A percentile compares a stretch with the other conserved stretches of the same genome.
Evolutionary conservation across 2,113 vertebrate species (phyloP).

Genomic region (Harpagus bidentatus): DNA sequence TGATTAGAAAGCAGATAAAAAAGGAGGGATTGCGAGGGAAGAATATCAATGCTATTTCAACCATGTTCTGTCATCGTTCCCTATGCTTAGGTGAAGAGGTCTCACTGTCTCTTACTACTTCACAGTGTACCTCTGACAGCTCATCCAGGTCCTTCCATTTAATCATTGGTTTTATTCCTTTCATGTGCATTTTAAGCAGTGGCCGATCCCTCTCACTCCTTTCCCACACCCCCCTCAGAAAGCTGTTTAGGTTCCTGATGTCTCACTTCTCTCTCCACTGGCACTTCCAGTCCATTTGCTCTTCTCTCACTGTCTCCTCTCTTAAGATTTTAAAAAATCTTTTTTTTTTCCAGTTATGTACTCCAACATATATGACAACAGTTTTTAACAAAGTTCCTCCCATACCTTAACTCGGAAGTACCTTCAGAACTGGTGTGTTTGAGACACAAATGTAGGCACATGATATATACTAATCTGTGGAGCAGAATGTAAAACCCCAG

Average conservation of each 20-base stretch:
- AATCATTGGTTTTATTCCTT: not conserved
- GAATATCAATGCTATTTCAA: not conserved
- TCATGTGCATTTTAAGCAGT: not conserved
- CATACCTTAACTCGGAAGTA: not conserved
- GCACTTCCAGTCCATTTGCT: not conserved
- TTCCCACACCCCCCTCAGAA: not conserved
- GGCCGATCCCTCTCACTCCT: not conserved
- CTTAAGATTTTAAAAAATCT: accelerated
- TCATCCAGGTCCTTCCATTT: not conserved
- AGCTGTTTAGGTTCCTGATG: not conserved
- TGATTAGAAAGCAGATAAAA: not conserved
- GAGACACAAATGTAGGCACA: not conserved
- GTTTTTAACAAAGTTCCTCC: not conserved
- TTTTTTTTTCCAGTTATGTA: not conserved
- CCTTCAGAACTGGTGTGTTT: not conserved
- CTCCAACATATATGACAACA: not conserved
- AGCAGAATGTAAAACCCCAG: constrained; percentile 52
- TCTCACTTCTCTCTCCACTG: not conserved
- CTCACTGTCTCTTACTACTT: not conserved
- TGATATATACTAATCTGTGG: not conserved
- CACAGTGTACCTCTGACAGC: not conserved
- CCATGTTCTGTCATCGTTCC: not conserved
- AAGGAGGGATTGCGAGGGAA: not conserved
- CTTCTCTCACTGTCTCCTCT: not conserved
- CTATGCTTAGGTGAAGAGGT: not conserved